These are phyloP conservation scores for Stictocephala bisonia DNA, from an alignment of 2,888 invertebrate species.

Conservation along the genomic window DNA sequence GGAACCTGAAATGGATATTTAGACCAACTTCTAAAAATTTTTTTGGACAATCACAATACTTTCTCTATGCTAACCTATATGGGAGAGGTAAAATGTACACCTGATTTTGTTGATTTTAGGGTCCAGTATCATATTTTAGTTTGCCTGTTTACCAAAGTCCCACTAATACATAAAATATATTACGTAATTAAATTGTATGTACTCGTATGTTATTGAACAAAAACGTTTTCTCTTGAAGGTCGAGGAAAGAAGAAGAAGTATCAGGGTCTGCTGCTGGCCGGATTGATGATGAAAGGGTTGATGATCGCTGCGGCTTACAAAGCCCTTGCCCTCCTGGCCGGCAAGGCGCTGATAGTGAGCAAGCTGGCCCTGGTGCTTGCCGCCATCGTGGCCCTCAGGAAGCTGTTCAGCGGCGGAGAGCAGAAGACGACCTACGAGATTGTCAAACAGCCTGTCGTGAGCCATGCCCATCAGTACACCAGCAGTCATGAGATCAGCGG, in stretches of 20 bases:
- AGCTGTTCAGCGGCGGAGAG: constrained; percentile 67
- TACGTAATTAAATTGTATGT: too few relatives aligned
- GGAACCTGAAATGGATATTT: too few relatives aligned
- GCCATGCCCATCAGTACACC: constrained; percentile 77
- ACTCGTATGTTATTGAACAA: not conserved
- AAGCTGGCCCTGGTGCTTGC: constrained; percentile 62
- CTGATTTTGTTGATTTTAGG: too few relatives aligned
- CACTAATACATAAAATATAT: not conserved
- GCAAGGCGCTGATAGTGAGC: constrained; percentile 62
- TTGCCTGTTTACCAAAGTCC: not conserved
- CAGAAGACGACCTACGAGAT: constrained; percentile 87
- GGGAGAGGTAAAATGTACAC: too few relatives aligned
- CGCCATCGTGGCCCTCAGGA: constrained; percentile 71
- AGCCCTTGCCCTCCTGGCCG: constrained; percentile 71
- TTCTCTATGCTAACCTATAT: too few relatives aligned
- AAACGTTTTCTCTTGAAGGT: constrained; percentile 62
- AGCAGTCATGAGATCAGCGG: constrained; percentile 72
- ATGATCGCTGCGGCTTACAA: constrained; percentile 81
- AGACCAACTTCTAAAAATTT: too few relatives aligned
- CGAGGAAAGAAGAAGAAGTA: constrained; percentile 74
- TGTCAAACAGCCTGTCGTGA: constrained; percentile 86
- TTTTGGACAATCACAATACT: too few relatives aligned
- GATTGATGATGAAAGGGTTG: constrained; percentile 77
- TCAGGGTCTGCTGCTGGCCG: constrained; percentile 73
- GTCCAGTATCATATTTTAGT: too few relatives aligned